Conservation (phyloP, 1,140 invertebrate species). For the Chymomyza costata region DNA sequence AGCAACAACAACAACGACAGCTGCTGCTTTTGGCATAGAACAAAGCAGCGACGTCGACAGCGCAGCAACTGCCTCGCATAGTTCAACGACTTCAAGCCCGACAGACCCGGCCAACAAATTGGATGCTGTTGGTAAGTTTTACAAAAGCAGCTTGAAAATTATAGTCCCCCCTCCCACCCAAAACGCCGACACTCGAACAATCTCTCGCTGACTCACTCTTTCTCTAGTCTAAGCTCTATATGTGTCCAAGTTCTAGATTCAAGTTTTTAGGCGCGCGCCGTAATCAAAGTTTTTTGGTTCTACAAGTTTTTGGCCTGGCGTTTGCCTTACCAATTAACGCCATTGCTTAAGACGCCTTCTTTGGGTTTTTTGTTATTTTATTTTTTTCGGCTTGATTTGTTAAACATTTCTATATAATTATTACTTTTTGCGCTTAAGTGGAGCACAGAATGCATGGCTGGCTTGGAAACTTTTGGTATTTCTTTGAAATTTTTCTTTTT, state of each 20-base stretch:
- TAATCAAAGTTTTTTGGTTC: slow-evolving; percentile 58
- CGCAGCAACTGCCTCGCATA: slow-evolving; percentile 38
- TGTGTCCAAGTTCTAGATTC: too few species aligned
- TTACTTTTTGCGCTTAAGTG: slow-evolving; percentile 56
- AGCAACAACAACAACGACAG: slow-evolving; percentile 16
- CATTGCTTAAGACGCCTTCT: too few species aligned
- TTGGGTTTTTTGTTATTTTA: too few species aligned
- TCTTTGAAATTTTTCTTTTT: slow-evolving; percentile 43
- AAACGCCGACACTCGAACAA: slow-evolving; percentile 29
- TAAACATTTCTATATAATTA: slow-evolving; percentile 58
- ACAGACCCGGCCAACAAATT: slow-evolving; percentile 43
- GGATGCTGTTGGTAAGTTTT: slow-evolving; percentile 61
- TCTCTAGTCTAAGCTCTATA: too few species aligned
- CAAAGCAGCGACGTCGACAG: slow-evolving; percentile 37
- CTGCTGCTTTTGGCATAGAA: slow-evolving; percentile 47
- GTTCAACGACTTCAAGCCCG: slow-evolving; percentile 60
- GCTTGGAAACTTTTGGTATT: too few species aligned
- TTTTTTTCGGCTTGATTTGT: slow-evolving; percentile 48
- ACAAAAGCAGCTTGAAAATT: slow-evolving; percentile 46
- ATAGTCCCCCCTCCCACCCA: slow-evolving; percentile 41
- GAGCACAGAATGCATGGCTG: slow-evolving; percentile 53
- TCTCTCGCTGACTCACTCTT: slow-evolving; percentile 34
- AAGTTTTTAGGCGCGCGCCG: slow-evolving; percentile 4
- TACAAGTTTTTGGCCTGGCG: too few species aligned
- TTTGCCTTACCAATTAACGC: slow-evolving; percentile 62